These are phyloP conservation scores for Lithobates sylvaticus DNA, from an alignment of 2,797 vertebrate genomes.

Conservation along the genomic window DNA sequence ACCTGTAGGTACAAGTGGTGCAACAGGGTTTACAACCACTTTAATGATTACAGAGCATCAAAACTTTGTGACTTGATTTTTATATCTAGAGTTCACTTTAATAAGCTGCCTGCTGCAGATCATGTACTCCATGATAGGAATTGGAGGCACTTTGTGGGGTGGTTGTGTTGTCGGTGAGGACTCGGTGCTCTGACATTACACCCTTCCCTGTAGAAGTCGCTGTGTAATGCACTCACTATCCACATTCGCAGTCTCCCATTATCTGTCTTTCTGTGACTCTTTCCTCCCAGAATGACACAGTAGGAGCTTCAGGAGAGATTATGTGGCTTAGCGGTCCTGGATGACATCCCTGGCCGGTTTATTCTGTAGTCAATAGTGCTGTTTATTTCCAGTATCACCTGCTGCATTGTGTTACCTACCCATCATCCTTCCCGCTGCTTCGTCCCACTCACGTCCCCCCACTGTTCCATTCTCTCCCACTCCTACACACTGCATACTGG, in stretches of 20 bases:
- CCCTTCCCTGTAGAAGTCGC: too few relatives aligned
- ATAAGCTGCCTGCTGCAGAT: too few relatives aligned
- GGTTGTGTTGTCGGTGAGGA: too few relatives aligned
- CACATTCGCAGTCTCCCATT: background rate
- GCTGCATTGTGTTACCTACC: constrained; percentile 52
- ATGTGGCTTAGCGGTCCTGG: constrained; percentile 28
- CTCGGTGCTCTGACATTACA: too few relatives aligned
- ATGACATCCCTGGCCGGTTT: background rate
- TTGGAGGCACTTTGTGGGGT: too few relatives aligned
- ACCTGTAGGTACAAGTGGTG: too few relatives aligned
- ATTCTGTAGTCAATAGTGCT: constrained; percentile 19
- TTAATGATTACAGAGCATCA: too few relatives aligned
- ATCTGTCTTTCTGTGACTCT: background rate
- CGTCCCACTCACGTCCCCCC: constrained; percentile 40
- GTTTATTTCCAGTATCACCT: constrained; percentile 43
- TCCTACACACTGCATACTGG: constrained; percentile 47
- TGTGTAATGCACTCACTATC: too few relatives aligned
- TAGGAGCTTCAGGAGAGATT: constrained; percentile 5
- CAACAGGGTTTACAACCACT: too few relatives aligned
- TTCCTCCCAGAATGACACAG: constrained; percentile 14
- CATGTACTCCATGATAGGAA: too few relatives aligned
- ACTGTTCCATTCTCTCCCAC: constrained; percentile 52
- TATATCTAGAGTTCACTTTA: too few relatives aligned
- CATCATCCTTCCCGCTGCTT: constrained; percentile 36
- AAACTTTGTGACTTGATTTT: too few relatives aligned